Evolutionary conservation across 2,113 vertebrate genomes (phyloP).

Genomic region (Heterotilapia buettikoferi): DNA sequence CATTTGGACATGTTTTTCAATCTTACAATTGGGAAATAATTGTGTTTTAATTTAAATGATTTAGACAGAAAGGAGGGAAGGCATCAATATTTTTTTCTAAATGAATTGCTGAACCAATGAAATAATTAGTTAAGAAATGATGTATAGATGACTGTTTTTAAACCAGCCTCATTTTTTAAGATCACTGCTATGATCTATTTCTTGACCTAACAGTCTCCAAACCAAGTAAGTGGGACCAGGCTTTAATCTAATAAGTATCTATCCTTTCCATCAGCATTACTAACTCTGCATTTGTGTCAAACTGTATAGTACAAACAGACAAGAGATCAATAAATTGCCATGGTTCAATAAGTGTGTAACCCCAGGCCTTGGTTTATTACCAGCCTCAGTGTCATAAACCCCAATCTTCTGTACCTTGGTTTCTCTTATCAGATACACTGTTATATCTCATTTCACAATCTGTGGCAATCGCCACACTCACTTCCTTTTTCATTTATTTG

Average conservation of each 20-base stretch:
- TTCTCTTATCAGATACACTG: conserved; percentile 2
- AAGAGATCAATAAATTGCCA: conserved; percentile 31
- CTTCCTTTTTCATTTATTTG: background rate
- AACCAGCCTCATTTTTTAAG: background rate
- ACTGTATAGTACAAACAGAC: conserved; percentile 21
- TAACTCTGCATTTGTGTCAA: conserved; percentile 52
- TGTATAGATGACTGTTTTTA: background rate
- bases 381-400: conserved; percentile 16
- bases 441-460: background rate
- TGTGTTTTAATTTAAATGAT: background rate
- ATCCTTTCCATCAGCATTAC: conserved; percentile 12
- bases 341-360: conserved; percentile 41
- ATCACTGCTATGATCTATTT: background rate
- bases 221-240: background rate
- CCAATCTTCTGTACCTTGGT: conserved; percentile 23
- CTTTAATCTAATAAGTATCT: conserved; percentile 27
- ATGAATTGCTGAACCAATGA: background rate
- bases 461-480: background rate
- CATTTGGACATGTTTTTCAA: background rate
- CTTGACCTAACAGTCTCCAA: background rate
- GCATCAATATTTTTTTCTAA: background rate
- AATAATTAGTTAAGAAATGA: background rate
- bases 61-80: background rate
- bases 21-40: background rate
- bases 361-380: conserved; percentile 37